A percentile compares a stretch with the other conserved stretches of the same genome.
These are phyloP conservation scores for Theristicus caerulescens DNA, from an alignment of 2,113 vertebrate species.

Conservation along the genomic window DNA sequence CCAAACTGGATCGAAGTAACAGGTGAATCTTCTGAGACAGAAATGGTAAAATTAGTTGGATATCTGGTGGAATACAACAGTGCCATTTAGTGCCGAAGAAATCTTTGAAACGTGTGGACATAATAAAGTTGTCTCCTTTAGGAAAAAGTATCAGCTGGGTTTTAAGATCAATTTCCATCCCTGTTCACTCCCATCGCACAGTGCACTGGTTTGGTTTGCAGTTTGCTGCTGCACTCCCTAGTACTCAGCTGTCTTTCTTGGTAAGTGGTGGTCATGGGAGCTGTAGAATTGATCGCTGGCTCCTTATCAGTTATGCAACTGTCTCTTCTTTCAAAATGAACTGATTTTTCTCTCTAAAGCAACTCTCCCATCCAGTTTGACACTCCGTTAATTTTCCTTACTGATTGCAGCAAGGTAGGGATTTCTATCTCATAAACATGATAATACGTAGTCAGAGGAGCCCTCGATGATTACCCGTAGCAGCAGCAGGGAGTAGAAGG, in stretches of 20 bases:
- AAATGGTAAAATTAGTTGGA: background rate
- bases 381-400: background rate
- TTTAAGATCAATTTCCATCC: background rate
- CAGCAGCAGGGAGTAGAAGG: background rate
- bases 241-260: background rate
- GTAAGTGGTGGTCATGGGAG: background rate
- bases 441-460: background rate
- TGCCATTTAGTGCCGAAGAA: background rate
- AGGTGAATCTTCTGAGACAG: background rate
- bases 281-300: background rate
- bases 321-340: background rate
- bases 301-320: background rate
- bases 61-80: background rate
- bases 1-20: background rate
- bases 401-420: background rate
- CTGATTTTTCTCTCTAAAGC: background rate
- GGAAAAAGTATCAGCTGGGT: background rate
- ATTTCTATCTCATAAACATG: background rate
- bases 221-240: background rate
- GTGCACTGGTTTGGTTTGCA: background rate
- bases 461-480: accelerated
- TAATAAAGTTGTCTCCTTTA: background rate
- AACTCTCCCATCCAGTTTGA: background rate
- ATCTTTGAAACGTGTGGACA: background rate
- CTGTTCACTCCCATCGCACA: background rate